Evolutionary conservation across 1,140 invertebrate genomes (phyloP).

Genomic region (Augochlora pura): DNA sequence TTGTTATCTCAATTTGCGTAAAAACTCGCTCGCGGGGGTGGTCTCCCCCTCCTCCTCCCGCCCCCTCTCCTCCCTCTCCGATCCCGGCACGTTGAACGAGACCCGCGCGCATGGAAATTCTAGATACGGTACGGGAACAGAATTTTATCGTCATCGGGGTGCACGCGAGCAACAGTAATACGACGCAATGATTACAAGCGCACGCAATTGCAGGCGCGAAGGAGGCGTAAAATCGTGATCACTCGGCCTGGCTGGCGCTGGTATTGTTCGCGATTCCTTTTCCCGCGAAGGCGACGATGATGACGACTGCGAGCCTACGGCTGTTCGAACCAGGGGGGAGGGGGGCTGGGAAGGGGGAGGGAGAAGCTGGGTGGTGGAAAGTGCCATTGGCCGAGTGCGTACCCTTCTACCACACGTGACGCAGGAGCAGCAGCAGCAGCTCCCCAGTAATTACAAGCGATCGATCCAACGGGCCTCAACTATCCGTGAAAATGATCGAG

Average conservation of each 20-base stretch:
- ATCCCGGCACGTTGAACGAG: too few species aligned
- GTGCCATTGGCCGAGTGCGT: slow-evolving; percentile 42
- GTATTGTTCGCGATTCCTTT: slow-evolving; percentile 37
- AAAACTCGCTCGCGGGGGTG: not conserved
- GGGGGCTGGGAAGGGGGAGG: slow-evolving; percentile 20
- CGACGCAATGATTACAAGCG: slow-evolving; percentile 5
- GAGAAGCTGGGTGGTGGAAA: slow-evolving; percentile 5
- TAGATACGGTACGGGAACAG: not conserved
- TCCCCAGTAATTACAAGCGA: slow-evolving; percentile 10
- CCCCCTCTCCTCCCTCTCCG: too few species aligned
- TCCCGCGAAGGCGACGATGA: slow-evolving; percentile 39
- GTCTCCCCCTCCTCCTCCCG: not conserved
- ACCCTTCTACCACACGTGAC: not conserved
- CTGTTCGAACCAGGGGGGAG: not conserved
- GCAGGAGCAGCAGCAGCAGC: too few species aligned
- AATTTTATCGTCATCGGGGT: not conserved
- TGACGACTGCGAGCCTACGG: slow-evolving; percentile 20
- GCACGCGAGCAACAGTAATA: not conserved
- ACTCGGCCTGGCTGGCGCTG: slow-evolving; percentile 19
- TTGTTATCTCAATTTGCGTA: not conserved
- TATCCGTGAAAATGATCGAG: slow-evolving; percentile 4
- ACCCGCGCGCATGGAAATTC: not conserved
- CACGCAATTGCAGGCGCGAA: slow-evolving; percentile 32
- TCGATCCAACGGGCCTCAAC: not conserved
- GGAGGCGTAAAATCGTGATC: slow-evolving; percentile 38